A percentile compares a stretch with the other conserved stretches of the same genome.
Evolutionary conservation across 1,140 invertebrate genomes (phyloP).

Genomic region (Drosophila nebulosa): DNA sequence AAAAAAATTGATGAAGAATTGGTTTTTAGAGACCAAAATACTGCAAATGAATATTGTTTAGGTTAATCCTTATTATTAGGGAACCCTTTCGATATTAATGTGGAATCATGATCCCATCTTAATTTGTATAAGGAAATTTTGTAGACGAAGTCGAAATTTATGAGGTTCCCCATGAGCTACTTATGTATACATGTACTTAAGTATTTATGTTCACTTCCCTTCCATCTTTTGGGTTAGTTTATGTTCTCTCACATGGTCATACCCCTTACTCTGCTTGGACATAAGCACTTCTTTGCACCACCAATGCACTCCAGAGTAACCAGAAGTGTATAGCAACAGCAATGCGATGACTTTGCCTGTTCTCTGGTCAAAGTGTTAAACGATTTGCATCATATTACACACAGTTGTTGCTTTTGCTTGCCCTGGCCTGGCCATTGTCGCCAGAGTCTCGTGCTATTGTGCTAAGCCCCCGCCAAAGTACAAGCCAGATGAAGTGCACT

Average conservation of each 20-base stretch:
- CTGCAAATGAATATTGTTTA: too few species aligned
- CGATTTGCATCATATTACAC: slow-evolving; percentile 77
- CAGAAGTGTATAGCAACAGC: slow-evolving; percentile 38
- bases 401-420: slow-evolving; percentile 52
- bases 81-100: not conserved
- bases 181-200: not conserved
- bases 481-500: slow-evolving; percentile 10
- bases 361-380: slow-evolving; percentile 76
- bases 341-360: slow-evolving; percentile 58
- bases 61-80: too few species aligned
- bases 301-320: slow-evolving; percentile 55
- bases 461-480: slow-evolving; percentile 39
- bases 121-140: not conserved
- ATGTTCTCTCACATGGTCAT: slow-evolving; percentile 10
- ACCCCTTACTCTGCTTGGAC: slow-evolving; percentile 31
- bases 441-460: slow-evolving; percentile 62
- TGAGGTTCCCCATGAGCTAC: not conserved
- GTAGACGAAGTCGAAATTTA: not conserved
- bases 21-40: too few species aligned
- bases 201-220: not conserved
- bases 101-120: not conserved
- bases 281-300: slow-evolving; percentile 49
- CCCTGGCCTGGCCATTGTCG: slow-evolving; percentile 59
- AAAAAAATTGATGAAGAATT: too few species aligned
- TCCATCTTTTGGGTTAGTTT: slow-evolving; percentile 37